Evolutionary conservation across 2,113 vertebrate species (phyloP).

Genomic region (Gallinago paraguaiae): DNA sequence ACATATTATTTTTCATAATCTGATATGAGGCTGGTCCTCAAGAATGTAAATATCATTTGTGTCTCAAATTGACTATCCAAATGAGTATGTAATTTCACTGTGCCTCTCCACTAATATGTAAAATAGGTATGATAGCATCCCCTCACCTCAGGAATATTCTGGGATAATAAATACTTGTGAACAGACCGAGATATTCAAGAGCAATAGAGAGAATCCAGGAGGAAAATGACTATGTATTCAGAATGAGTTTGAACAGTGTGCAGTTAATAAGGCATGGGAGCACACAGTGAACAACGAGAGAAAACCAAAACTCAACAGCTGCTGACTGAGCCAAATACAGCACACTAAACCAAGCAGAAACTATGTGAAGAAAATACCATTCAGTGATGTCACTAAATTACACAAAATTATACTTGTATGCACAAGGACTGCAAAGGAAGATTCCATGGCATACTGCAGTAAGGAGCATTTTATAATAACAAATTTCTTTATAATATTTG

Average conservation of each 20-base stretch:
- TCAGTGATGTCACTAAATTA: not conserved
- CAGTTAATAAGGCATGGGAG: not conserved
- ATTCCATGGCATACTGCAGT: not conserved
- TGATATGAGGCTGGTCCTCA: not conserved
- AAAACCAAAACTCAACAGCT: not conserved
- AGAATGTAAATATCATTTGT: not conserved
- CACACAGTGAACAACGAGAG: not conserved
- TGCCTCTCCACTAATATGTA: not conserved
- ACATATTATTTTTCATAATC: not conserved
- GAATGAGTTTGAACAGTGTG: not conserved
- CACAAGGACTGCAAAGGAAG: not conserved
- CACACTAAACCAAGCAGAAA: not conserved
- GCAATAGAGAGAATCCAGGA: not conserved
- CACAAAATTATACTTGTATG: not conserved
- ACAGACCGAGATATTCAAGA: not conserved
- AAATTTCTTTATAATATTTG: not conserved
- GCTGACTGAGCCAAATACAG: not conserved
- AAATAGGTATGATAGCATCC: not conserved
- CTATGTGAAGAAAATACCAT: not conserved
- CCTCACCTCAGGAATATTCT: not conserved
- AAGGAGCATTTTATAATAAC: not conserved
- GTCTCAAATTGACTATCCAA: not conserved
- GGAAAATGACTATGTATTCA: not conserved
- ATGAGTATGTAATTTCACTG: not conserved
- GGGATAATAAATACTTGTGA: not conserved